Evolutionary conservation across 2,797 vertebrate genomes (phyloP).

Genomic region (Pyrocephalus nanus): DNA sequence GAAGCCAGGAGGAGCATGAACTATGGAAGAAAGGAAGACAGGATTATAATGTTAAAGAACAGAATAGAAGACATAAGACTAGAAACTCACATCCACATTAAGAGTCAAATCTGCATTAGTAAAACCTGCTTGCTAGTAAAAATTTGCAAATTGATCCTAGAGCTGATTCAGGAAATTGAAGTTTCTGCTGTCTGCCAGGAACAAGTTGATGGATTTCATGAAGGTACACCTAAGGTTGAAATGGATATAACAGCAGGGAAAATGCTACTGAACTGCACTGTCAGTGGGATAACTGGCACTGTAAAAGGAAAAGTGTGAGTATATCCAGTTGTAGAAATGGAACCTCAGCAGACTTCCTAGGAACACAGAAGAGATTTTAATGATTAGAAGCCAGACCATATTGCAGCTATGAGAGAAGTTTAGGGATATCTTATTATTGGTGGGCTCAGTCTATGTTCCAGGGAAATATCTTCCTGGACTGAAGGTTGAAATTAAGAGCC

Average conservation of each 20-base stretch:
- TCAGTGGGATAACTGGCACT: background rate
- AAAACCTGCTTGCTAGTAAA: background rate
- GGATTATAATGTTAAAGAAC: background rate
- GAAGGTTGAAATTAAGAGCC: background rate
- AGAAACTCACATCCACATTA: background rate
- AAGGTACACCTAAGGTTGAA: background rate
- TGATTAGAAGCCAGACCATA: background rate
- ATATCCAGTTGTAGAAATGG: background rate
- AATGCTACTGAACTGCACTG: background rate
- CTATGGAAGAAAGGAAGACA: background rate
- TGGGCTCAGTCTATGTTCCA: background rate
- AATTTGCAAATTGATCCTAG: background rate
- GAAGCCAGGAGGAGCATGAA: background rate
- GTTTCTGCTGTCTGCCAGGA: background rate
- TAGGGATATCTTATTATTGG: background rate
- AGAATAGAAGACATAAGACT: background rate
- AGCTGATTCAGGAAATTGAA: background rate
- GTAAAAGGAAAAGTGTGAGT: background rate
- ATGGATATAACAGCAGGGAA: background rate
- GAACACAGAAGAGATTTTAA: background rate
- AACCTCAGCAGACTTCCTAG: background rate
- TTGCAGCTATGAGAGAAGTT: background rate
- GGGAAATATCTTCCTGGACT: background rate
- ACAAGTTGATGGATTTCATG: background rate
- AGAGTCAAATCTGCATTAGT: background rate